Percentiles rank a stretch among this genome's conserved stretches.
Evolutionary conservation across 1,140 invertebrate species (phyloP).

Genomic region (roundworm (Caenorhabditis elegans)): DNA sequence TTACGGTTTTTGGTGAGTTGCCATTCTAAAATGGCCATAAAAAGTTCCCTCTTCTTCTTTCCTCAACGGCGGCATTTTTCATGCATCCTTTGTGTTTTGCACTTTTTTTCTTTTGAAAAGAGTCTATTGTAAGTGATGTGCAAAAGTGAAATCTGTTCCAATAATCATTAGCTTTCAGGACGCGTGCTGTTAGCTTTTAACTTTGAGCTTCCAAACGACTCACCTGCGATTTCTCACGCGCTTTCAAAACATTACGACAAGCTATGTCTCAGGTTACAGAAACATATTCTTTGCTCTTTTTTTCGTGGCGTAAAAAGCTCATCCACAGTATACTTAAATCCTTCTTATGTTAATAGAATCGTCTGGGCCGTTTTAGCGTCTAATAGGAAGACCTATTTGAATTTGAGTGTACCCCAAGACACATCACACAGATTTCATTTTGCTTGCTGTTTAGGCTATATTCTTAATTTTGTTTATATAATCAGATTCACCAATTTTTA

Average conservation of each 20-base stretch:
- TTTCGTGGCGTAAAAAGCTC: background rate
- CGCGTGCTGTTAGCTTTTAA: background rate
- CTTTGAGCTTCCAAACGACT: background rate
- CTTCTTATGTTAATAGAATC: background rate
- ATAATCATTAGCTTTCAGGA: background rate
- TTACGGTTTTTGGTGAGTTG: background rate
- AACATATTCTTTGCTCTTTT: conserved; percentile 14
- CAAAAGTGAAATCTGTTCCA: background rate
- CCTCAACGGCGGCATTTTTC: background rate
- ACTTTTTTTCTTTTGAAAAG: background rate
- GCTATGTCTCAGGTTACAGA: background rate
- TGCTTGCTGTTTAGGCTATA: no score
- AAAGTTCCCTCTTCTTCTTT: conserved; percentile 5
- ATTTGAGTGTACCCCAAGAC: no score
- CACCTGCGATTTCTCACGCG: conserved; percentile 15
- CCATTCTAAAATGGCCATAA: background rate
- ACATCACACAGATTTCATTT: no score
- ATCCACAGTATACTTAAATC: background rate
- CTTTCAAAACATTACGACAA: conserved; percentile 1
- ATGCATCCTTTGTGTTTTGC: background rate
- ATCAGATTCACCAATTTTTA: no score
- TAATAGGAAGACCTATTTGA: no score
- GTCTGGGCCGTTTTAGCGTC: background rate
- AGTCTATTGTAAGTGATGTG: background rate
- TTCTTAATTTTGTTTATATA: no score